Evolutionary conservation across 2,113 vertebrate genomes (phyloP).

Genomic region (Plectropomus leopardus): DNA sequence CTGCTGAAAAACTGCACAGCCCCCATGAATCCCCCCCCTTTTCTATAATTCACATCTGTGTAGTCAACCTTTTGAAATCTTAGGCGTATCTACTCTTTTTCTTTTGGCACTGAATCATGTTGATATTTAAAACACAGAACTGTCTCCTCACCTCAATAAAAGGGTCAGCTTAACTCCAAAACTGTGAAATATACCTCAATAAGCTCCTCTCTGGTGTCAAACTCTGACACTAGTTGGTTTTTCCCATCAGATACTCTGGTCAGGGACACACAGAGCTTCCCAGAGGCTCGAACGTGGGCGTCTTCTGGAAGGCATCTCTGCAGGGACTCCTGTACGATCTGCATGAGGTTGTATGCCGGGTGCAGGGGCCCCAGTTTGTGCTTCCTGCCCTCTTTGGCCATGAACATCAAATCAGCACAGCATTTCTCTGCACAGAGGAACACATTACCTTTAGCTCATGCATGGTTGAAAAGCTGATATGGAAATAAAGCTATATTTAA

Average conservation of each 20-base stretch:
- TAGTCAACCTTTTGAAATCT: background rate
- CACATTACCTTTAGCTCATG: background rate
- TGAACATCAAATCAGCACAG: slow-evolving; percentile 51
- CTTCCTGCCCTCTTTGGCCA: slow-evolving; percentile 84
- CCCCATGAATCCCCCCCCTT: too few relatives aligned
- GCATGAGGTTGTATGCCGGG: slow-evolving; percentile 86
- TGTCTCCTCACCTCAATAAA: background rate
- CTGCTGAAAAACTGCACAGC: too few relatives aligned
- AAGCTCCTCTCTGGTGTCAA: slow-evolving; percentile 91
- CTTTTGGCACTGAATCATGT: background rate
- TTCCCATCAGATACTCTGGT: slow-evolving; percentile 90
- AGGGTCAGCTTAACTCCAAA: background rate
- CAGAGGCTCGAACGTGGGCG: slow-evolving; percentile 83
- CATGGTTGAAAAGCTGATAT: background rate
- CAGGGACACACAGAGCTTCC: slow-evolving; percentile 89
- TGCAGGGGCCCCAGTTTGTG: slow-evolving; percentile 87
- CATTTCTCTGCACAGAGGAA: slow-evolving; percentile 58
- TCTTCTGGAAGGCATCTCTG: slow-evolving; percentile 86
- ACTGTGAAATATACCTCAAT: slow-evolving; percentile 81
- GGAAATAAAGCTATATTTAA: too few relatives aligned
- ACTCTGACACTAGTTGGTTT: slow-evolving; percentile 92
- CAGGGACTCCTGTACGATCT: slow-evolving; percentile 80
- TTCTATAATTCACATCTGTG: too few relatives aligned
- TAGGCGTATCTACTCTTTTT: background rate
- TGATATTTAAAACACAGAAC: background rate